Evolutionary conservation across 2,113 vertebrate species (phyloP).

Genomic region (Ceuthmochares aereus): DNA sequence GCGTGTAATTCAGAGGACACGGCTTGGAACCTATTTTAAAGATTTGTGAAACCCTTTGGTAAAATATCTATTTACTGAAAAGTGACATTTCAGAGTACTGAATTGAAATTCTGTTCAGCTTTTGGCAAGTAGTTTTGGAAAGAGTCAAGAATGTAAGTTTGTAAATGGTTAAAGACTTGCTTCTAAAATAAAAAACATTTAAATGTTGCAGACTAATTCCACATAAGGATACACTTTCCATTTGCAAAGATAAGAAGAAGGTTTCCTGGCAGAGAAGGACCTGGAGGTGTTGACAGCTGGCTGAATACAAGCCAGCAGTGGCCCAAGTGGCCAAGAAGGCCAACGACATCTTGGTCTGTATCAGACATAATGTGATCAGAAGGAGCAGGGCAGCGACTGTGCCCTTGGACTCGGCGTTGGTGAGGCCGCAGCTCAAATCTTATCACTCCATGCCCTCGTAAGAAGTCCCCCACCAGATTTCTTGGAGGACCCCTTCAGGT

Average conservation of each 20-base stretch:
- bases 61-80: constrained; percentile 4
- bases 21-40: constrained; percentile 13
- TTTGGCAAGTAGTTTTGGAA: neutral
- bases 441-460: too few species aligned
- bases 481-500: too few species aligned
- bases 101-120: neutral
- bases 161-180: neutral
- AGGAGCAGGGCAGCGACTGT: too few species aligned
- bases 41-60: neutral
- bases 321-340: too few species aligned
- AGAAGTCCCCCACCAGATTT: too few species aligned
- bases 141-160: neutral
- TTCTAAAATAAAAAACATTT: neutral
- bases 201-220: neutral
- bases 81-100: constrained; percentile 10
- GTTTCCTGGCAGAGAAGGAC: too few species aligned
- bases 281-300: too few species aligned
- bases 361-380: too few species aligned
- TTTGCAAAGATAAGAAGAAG: neutral
- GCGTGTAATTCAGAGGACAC: neutral
- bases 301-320: too few species aligned
- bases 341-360: too few species aligned
- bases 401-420: too few species aligned
- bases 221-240: neutral
- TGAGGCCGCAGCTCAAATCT: too few species aligned